phyloP scores from a whole-genome alignment of 2,797 vertebrate species.

The Nyctalus aviator region DNA sequence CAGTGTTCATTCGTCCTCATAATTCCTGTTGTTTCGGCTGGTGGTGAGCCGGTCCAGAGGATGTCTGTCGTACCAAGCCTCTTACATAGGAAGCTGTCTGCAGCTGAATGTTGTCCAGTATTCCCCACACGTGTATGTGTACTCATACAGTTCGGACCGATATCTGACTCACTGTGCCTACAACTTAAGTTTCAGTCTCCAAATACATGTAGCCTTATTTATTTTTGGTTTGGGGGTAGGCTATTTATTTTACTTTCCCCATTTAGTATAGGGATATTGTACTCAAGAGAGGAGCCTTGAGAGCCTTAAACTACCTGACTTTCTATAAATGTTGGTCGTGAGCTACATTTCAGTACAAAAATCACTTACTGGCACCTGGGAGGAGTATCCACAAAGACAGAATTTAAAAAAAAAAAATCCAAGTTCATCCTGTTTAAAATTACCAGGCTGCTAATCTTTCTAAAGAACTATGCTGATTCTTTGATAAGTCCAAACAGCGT shows the following conservation, averaged over 20 bases:
- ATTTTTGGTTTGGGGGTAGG: not conserved
- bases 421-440: conserved; percentile 3
- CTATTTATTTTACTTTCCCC: not conserved
- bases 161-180: not conserved
- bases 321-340: not conserved
- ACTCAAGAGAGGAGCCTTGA: not conserved
- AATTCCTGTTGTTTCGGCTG: conserved; percentile 81
- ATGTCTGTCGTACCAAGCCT: not conserved
- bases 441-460: not conserved
- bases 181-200: not conserved
- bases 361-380: not conserved
- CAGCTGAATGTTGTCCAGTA: not conserved
- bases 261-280: not conserved
- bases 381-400: not conserved
- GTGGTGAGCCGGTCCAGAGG: conserved; percentile 28
- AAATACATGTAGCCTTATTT: not conserved
- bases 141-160: not conserved
- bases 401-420: not conserved
- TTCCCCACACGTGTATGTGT: rapidly evolving
- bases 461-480: not conserved
- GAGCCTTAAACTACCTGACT: not conserved
- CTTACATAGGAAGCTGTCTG: not conserved
- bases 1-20: conserved; percentile 75
- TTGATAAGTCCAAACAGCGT: not conserved
- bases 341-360: not conserved